Evolutionary conservation across 2,888 invertebrate species (phyloP).

Genomic region (Tiliacea citrago): DNA sequence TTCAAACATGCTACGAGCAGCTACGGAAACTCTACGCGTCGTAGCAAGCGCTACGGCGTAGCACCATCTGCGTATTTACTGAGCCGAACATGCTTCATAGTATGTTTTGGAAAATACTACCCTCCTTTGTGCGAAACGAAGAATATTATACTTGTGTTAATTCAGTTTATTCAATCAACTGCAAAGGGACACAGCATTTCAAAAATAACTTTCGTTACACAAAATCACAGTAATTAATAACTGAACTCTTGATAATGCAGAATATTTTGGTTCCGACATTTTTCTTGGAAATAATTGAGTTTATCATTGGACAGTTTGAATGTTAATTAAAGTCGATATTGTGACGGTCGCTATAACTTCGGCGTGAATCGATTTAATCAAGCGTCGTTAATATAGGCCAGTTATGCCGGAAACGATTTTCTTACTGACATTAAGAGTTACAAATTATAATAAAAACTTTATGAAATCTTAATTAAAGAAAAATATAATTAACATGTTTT

Average conservation of each 20-base stretch:
- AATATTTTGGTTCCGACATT: neutral
- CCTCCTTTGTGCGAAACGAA: neutral
- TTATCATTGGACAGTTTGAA: constrained; percentile 20
- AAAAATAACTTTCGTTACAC: neutral
- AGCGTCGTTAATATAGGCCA: constrained; percentile 19
- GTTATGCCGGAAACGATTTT: neutral
- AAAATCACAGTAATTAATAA: neutral
- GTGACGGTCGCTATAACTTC: constrained; percentile 10
- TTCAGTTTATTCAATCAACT: neutral
- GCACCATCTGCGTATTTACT: constrained; percentile 41
- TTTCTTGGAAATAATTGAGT: constrained; percentile 27
- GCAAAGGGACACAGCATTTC: neutral
- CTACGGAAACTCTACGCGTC: constrained; percentile 59
- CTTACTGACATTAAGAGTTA: neutral
- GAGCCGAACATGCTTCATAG: constrained; percentile 14
- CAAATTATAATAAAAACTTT: neutral
- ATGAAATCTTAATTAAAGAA: neutral
- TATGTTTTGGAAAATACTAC: constrained; percentile 22
- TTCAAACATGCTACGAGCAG: constrained; percentile 41
- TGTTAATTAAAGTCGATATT: constrained; percentile 42
- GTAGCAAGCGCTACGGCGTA: constrained; percentile 64
- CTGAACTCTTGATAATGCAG: neutral
- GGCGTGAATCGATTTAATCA: constrained; percentile 37
- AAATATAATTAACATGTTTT: neutral
- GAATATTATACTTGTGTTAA: neutral